Evolutionary conservation across 2,888 invertebrate species (phyloP), one percentile per base, ranked within the genome.

Genomic region (Nemotelus pantherinus): DNA sequence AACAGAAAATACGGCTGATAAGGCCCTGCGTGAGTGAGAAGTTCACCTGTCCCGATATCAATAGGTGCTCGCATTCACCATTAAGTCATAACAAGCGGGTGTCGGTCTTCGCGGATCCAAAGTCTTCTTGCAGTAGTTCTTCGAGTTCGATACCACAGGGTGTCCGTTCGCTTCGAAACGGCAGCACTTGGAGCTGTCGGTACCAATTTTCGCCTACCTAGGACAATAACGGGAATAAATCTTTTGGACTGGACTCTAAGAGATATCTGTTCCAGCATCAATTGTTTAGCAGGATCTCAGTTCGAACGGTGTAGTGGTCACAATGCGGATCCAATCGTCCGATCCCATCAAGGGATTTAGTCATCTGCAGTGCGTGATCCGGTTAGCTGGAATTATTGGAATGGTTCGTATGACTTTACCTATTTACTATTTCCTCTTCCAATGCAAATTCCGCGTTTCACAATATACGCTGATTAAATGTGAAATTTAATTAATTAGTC

Each of bases 381-480:
- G 79, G 64, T 80, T 81, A n/a, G 82, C 81, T 58, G 82, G 81
- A 70, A 68, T 79, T 45, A 74, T 81, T 60, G 81, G 81, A 63
- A 65, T 80, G 77, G 82, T 82, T 68, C 78, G 82, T 81, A 76
- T 78, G 2, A 48, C 5, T 50, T 43, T 7, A 63, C 0, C 25
- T 25, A 25, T 25, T 25, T 25, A 25, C 25, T 25, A 25, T 1
- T 25, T 25, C 25, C 25, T 25, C 25, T 25, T 25, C 1, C 25
- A 25, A 25, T 25, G 25, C 25, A 25, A 7, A 9, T 7, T 50
- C 50, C 5, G 50, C 50, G 50, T 9, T 50, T 50, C 50, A 50
- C 9, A 50, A 50, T 50, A 7, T 50, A 9, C 9, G 9, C 50
- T 50, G 50, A 50, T 50, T 50, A 50, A 7, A 50, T 50, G 25